Evolutionary conservation across 2,113 vertebrate species (phyloP), one percentile per base, ranked within the genome.

Genomic region (Argyrosomus japonicus): DNA sequence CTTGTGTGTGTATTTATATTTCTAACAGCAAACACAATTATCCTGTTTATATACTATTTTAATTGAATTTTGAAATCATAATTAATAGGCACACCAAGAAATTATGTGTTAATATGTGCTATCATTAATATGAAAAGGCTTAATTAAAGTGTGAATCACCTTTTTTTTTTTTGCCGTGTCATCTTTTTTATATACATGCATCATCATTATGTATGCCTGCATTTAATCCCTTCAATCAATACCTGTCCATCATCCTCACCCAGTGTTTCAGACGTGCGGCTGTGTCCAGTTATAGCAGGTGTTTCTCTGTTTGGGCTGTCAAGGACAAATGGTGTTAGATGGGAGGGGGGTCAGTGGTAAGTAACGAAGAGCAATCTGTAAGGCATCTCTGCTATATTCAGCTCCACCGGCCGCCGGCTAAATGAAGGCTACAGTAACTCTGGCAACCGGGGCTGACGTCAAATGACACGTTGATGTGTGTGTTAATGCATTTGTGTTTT

Each of bases 301-400:
- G 82, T 83, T 84, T 85, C 77, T 79, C 81, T 88, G 74, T 77
- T 50, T 43, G 60, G 79, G 68, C 76, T 90, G 84, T 87, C 89
- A 93, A 90, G 90, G 89, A 90, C 90, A 93, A 91, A 89, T 73
- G 77, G 73, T 65, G 29, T 45, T 67, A 75, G 85, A 85, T 29
- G 45, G 63, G 70, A 81, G 77, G 85, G 85, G 77, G 85, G 85
- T 89, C 86, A 84, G 58, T 25, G 4, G 61, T 73, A 81, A 90
- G 77, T 77, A 83, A 89, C 53, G 47, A 85, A 74, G 58, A 88
- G 65, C 73, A 92, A 94, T 89, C 90, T 85, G 89, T 57, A 51
- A 81, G 61, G 47, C 75, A 77, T 86, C 81, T 82, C 67, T 45
- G 56, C 70, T 86, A 74, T 36, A 75, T 82, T 86, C 75, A 65